Evolutionary conservation across 2,113 vertebrate species (phyloP).

Genomic region (Salvator merianae): DNA sequence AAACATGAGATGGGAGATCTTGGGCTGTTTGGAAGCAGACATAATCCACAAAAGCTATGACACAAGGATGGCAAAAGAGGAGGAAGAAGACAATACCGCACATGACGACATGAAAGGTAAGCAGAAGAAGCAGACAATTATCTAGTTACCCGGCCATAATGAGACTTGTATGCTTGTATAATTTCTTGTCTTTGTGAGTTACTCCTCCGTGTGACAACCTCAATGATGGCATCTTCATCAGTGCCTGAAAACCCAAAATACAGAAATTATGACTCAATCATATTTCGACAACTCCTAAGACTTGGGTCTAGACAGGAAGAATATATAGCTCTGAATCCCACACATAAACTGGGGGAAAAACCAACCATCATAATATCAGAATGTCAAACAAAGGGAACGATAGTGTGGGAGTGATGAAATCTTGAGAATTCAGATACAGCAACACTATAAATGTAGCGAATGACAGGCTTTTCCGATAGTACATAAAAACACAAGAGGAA

Average conservation of each 20-base stretch:
- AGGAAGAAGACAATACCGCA: neutral
- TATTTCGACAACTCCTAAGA: neutral
- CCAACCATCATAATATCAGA: neutral
- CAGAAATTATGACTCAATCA: neutral
- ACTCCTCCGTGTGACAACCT: slow-evolving; percentile 86
- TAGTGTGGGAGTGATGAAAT: neutral
- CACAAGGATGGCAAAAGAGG: too few relatives aligned
- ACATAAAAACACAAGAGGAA: too few relatives aligned
- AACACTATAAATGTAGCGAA: too few relatives aligned
- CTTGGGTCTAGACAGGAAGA: neutral
- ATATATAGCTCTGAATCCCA: neutral
- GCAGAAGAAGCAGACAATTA: neutral
- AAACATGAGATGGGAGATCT: neutral
- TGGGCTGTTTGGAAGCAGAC: neutral
- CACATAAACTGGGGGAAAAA: neutral
- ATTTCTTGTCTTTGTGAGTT: slow-evolving; percentile 93
- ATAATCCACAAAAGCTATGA: neutral
- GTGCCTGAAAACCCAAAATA: slow-evolving; percentile 79
- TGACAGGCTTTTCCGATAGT: too few relatives aligned
- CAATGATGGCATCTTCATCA: slow-evolving; percentile 88
- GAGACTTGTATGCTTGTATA: slow-evolving; percentile 89
- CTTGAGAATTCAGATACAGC: too few relatives aligned
- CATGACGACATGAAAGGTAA: neutral
- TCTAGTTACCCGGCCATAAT: slow-evolving; percentile 86
- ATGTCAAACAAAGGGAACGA: neutral